Base-by-base conservation (phyloP, 2,888 invertebrate genomes). In the Zygogramma bicolorata region DNA sequence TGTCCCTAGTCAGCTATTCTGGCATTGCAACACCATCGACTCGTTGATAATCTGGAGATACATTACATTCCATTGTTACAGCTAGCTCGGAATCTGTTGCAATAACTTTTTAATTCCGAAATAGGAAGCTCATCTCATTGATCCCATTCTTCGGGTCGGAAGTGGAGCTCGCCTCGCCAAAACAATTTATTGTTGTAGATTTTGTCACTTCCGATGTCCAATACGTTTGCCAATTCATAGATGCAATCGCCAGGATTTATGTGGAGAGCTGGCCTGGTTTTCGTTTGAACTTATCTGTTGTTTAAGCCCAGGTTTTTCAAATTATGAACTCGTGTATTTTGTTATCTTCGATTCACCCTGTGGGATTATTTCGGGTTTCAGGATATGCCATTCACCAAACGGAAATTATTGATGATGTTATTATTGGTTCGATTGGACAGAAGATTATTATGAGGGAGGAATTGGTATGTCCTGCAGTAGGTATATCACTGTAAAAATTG, bases 111-210 rank as follows among this genome's bases (percentile, higher is more conserved):
- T 53, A 53, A 53, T 53, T 27, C 27, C 27, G 53, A 53, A 53
- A 53, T 53, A 53, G 53, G 53, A 53, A 53, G 53, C 53, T 53
- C 53, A 53, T 53, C 53, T 53, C 53, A 53, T 53, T 53, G 53
- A 53, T 53, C 53, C 53, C 53, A 25, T 53, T 53, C 53, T 22
- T 27, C 25, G 27, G n/a, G 53, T 27, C 25, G 53, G 27, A 53
- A 53, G 53, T n/a, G 7, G 6, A 25, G 27, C 25, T 10, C 53
- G 53, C 53, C 27, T 15, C 27, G 53, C 13, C 53, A 53, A 53
- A 53, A 53, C 53, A 53, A 53, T 53, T 53, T 53, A 53, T 53
- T 53, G 13, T 53, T 53, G 53, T 53, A 53, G 53, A 53, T 53
- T 53, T 53, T 53, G 53, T 53, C 53, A 53, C 53, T 53, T 53